Conservation (phyloP, 2,888 invertebrate genomes). For the Sicus ferrugineus region DNA sequence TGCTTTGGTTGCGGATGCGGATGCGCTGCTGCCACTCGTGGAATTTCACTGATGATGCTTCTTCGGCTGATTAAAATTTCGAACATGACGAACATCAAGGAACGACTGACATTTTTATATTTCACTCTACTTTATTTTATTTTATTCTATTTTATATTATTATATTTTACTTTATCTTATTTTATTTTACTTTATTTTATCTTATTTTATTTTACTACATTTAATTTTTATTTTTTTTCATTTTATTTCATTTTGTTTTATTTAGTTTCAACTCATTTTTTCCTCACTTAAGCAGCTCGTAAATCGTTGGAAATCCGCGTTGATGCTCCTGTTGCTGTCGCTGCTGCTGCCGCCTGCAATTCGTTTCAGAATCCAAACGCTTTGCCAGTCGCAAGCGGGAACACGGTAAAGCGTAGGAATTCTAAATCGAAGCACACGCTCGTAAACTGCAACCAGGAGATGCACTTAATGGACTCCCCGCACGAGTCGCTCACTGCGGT, state of each 20-base stretch:
- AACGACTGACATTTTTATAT: too few species aligned
- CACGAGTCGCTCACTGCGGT: too few species aligned
- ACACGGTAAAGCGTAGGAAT: constrained; percentile 96
- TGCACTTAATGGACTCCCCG: too few species aligned
- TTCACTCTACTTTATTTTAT: too few species aligned
- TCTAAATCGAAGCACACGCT: constrained; percentile 78
- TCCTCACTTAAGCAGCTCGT: too few species aligned
- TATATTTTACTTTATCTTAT: neutral
- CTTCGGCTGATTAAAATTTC: too few species aligned
- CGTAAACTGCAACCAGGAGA: too few species aligned
- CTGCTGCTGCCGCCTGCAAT: constrained; percentile 63
- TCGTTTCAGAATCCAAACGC: constrained; percentile 96
- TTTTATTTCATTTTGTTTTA: constrained; percentile 13
- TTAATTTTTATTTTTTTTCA: neutral
- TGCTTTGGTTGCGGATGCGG: too few species aligned
- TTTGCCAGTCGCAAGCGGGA: constrained; percentile 75
- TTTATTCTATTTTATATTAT: neutral
- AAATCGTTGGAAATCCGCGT: neutral
- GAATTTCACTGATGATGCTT: too few species aligned
- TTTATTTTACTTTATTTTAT: neutral
- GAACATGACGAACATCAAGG: too few species aligned
- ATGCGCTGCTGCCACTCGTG: too few species aligned
- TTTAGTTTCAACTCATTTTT: neutral
- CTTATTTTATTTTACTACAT: too few species aligned
- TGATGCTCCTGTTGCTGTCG: neutral